phyloP scores from a whole-genome alignment of 2,797 vertebrate species.

The Kryptolebias ocellatus region DNA sequence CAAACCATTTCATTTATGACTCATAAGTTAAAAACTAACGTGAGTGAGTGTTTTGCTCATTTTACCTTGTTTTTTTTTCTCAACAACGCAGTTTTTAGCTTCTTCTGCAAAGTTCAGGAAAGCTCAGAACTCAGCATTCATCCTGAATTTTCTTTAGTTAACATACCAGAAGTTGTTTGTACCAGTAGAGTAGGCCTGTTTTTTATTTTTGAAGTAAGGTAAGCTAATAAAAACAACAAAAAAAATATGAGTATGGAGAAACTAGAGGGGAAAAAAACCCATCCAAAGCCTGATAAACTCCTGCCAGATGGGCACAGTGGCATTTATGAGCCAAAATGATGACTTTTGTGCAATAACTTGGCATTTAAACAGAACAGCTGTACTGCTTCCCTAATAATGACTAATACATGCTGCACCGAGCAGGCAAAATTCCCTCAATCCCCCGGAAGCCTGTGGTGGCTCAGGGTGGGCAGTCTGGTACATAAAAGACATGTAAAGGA shows the following conservation, averaged over 20 bases:
- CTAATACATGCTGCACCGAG: slow-evolving; percentile 51
- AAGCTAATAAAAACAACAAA: slow-evolving; percentile 11
- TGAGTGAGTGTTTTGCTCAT: too few relatives aligned
- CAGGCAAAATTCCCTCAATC: slow-evolving; percentile 30
- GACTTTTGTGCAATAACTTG: slow-evolving; percentile 34
- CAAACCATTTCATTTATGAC: too few relatives aligned
- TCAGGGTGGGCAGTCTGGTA: slow-evolving; percentile 52
- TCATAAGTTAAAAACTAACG: too few relatives aligned
- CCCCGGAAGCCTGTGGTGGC: slow-evolving; percentile 35
- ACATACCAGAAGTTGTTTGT: too few relatives aligned
- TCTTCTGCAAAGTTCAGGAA: too few relatives aligned
- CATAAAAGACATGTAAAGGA: slow-evolving; percentile 69
- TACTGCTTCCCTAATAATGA: slow-evolving; percentile 39
- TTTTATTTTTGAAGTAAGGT: background rate
- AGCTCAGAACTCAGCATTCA: too few relatives aligned
- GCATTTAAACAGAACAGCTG: slow-evolving; percentile 31
- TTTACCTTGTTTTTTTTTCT: too few relatives aligned
- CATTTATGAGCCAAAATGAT: slow-evolving; percentile 20
- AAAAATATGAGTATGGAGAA: slow-evolving; percentile 1
- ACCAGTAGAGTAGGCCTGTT: too few relatives aligned
- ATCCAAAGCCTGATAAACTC: background rate
- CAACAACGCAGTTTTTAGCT: too few relatives aligned
- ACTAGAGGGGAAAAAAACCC: background rate
- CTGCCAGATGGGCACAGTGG: slow-evolving; percentile 4
- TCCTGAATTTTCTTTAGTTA: too few relatives aligned